These are phyloP conservation scores for Luffia ferchaultella DNA, from an alignment of 2,888 invertebrate genomes.

Conservation along the genomic window DNA sequence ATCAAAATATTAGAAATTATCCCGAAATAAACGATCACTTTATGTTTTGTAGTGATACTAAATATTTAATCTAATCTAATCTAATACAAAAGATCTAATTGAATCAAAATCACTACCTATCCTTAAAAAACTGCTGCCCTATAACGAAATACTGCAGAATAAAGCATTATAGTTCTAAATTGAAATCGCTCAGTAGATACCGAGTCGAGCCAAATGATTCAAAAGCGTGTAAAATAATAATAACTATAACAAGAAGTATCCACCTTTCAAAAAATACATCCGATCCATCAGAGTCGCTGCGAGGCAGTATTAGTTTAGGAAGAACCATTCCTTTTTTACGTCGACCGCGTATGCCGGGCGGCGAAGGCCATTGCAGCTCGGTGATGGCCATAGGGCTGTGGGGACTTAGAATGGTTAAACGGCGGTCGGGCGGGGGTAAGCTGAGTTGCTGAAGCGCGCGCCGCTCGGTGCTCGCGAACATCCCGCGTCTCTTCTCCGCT, in stretches of 20 bases:
- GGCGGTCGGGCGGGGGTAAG: constrained; percentile 72
- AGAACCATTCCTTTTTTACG: constrained; percentile 77
- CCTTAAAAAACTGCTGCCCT: too few species aligned
- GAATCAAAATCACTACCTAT: too few species aligned
- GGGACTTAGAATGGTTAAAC: constrained; percentile 81
- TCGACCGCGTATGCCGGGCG: constrained; percentile 66
- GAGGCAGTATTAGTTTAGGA: constrained; percentile 77
- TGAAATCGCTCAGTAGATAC: too few species aligned
- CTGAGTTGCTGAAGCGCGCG: constrained; percentile 73
- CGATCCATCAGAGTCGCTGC: constrained; percentile 78
- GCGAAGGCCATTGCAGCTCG: constrained; percentile 71
- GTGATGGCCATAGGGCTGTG: constrained; percentile 77
- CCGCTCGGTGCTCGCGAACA: constrained; percentile 73
- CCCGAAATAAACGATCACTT: neutral
- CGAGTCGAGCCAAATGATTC: too few species aligned
- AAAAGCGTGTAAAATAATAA: neutral
- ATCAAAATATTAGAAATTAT: neutral
- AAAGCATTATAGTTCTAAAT: too few species aligned
- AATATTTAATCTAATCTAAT: too few species aligned
- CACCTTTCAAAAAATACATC: constrained; percentile 71
- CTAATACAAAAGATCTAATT: too few species aligned
- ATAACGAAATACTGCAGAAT: too few species aligned
- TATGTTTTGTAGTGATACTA: too few species aligned
- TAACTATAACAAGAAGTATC: constrained; percentile 22
- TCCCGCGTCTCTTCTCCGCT: constrained; percentile 72